phyloP scores from a whole-genome alignment of 2,797 vertebrate genomes.

The Lateolabrax maculatus region DNA sequence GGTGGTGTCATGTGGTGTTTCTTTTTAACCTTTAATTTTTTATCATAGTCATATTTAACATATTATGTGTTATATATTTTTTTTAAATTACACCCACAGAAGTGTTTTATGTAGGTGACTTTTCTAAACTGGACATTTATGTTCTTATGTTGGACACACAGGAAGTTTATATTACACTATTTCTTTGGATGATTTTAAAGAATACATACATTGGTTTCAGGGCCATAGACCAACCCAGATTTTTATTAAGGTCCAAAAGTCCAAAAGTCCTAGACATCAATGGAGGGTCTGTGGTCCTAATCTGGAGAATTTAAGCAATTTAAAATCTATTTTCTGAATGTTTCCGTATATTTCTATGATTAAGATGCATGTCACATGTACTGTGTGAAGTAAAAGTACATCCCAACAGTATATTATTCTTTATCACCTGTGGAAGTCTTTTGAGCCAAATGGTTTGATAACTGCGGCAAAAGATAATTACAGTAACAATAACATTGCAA shows the following conservation, averaged over 20 bases:
- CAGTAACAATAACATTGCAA: background rate
- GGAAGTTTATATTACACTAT: background rate
- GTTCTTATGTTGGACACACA: background rate
- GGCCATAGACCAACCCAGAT: no score
- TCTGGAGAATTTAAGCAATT: background rate
- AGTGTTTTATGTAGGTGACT: background rate
- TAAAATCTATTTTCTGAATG: background rate
- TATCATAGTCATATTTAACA: background rate
- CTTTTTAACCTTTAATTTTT: background rate
- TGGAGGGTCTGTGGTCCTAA: background rate
- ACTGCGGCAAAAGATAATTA: background rate
- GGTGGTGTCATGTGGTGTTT: background rate
- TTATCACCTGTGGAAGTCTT: background rate
- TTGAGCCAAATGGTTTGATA: background rate
- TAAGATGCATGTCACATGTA: background rate
- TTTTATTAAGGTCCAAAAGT: background rate
- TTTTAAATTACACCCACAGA: background rate
- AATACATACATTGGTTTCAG: background rate
- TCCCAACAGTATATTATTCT: background rate
- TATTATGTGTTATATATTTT: background rate
- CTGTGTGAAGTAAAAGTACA: background rate
- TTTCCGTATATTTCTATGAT: background rate
- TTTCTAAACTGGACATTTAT: background rate
- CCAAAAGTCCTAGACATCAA: background rate
- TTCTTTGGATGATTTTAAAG: background rate